Evolutionary conservation across 2,113 vertebrate species (phyloP).

Genomic region (Bos javanicus): DNA sequence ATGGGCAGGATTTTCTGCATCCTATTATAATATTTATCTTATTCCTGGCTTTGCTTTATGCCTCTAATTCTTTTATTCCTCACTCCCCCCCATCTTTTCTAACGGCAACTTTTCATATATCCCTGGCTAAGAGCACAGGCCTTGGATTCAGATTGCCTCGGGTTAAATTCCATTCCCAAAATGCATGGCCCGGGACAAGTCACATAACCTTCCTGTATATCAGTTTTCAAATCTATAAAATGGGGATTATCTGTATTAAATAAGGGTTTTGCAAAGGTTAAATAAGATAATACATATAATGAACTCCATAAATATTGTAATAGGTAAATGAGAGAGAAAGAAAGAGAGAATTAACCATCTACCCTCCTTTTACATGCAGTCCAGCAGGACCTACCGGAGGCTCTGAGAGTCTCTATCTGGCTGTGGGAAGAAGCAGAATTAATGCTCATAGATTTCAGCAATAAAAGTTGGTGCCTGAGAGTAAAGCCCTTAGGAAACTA

Average conservation of each 20-base stretch:
- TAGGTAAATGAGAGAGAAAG: not conserved
- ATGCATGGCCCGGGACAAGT: not conserved
- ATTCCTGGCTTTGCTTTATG: not conserved
- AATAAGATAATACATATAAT: not conserved
- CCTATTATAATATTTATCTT: not conserved
- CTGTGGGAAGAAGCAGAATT: not conserved
- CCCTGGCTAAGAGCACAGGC: not conserved
- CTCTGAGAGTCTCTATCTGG: not conserved
- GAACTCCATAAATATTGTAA: not conserved
- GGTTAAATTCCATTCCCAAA: not conserved
- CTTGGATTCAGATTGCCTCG: not conserved
- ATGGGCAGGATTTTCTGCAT: not conserved
- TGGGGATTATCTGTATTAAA: not conserved
- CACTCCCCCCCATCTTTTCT: not conserved
- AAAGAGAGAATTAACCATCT: not conserved
- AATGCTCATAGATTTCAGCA: not conserved
- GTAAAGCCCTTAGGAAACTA: not conserved
- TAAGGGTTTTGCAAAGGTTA: not conserved
- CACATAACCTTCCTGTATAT: not conserved
- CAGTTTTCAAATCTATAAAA: conserved; percentile 6
- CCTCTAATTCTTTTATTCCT: not conserved
- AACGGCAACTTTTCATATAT: not conserved
- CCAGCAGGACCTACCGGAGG: not conserved
- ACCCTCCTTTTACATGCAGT: not conserved
- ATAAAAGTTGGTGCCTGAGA: not conserved